Evolutionary conservation across 1,140 invertebrate species (phyloP).

Genomic region (Ladona fulva): DNA sequence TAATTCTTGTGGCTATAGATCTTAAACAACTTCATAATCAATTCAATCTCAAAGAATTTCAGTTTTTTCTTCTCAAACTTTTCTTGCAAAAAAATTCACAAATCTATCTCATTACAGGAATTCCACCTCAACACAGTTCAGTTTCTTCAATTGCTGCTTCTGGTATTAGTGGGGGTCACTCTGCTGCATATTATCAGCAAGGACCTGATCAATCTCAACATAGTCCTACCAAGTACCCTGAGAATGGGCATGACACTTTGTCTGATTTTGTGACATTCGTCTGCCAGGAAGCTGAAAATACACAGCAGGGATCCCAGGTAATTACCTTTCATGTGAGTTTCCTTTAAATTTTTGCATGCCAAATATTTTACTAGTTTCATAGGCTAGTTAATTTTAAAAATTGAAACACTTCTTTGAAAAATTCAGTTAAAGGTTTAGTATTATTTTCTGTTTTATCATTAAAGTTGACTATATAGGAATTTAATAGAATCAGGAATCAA

Average conservation of each 20-base stretch:
- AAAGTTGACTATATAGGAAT: too few relatives aligned
- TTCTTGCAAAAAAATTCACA: conserved; percentile 10
- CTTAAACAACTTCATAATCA: too few relatives aligned
- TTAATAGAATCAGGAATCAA: too few relatives aligned
- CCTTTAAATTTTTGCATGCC: not conserved
- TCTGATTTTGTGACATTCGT: conserved; percentile 95
- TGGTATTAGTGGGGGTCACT: conserved; percentile 48
- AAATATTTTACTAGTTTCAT: not conserved
- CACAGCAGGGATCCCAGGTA: conserved; percentile 70
- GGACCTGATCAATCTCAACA: conserved; percentile 42
- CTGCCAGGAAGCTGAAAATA: conserved; percentile 83
- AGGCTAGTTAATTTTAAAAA: too few relatives aligned
- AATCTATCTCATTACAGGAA: conserved; percentile 39
- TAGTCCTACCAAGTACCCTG: conserved; percentile 65
- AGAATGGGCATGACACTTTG: conserved; percentile 80
- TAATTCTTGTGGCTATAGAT: too few relatives aligned
- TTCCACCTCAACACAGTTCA: conserved; percentile 49
- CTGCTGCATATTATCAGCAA: conserved; percentile 45
- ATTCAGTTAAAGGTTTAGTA: too few relatives aligned
- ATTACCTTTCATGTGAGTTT: conserved; percentile 23
- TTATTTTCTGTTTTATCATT: too few relatives aligned
- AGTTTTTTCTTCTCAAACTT: too few relatives aligned
- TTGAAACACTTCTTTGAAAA: too few relatives aligned
- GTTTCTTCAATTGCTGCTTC: conserved; percentile 58
- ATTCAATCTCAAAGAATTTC: too few relatives aligned